Evolutionary conservation across 2,797 vertebrate species (phyloP).

Genomic region (Enteromius fasciolatus): DNA sequence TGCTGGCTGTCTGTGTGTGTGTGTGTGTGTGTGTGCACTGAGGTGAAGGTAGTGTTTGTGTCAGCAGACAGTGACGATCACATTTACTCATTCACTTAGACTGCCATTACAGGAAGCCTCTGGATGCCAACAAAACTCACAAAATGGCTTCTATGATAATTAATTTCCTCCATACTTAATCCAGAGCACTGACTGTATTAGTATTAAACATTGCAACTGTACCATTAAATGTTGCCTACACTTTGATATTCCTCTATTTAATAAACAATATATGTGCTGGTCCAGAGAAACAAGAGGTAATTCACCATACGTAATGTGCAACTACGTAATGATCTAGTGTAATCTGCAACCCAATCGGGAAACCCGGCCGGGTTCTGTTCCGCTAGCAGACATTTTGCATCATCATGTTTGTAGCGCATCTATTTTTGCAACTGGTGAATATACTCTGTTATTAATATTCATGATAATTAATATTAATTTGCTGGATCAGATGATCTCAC

Average conservation of each 20-base stretch:
- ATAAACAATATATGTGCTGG: background rate
- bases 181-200: background rate
- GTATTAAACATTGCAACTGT: background rate
- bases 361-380: background rate
- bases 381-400: conserved; percentile 24
- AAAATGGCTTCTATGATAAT: background rate
- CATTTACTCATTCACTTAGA: conserved; percentile 59
- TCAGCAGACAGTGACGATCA: conserved; percentile 49
- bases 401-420: conserved; percentile 4
- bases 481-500: conserved; percentile 49
- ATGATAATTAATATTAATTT: conserved; percentile 45
- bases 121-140: conserved; percentile 25
- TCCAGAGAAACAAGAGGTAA: background rate
- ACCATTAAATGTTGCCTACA: background rate
- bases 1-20: conserved; percentile 25
- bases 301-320: conserved; percentile 9
- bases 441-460: conserved; percentile 53
- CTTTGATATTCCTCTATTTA: background rate
- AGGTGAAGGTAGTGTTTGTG: conserved; percentile 47
- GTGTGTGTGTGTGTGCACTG: conserved; percentile 37
- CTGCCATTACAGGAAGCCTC: conserved; percentile 27
- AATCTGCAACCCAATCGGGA: conserved; percentile 14
- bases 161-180: background rate
- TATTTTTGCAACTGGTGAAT: conserved; percentile 51
- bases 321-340: background rate